These are phyloP conservation scores for Micromussa lordhowensis DNA, from an alignment of 92 coral and sea anemone species.

Conservation along the genomic window DNA sequence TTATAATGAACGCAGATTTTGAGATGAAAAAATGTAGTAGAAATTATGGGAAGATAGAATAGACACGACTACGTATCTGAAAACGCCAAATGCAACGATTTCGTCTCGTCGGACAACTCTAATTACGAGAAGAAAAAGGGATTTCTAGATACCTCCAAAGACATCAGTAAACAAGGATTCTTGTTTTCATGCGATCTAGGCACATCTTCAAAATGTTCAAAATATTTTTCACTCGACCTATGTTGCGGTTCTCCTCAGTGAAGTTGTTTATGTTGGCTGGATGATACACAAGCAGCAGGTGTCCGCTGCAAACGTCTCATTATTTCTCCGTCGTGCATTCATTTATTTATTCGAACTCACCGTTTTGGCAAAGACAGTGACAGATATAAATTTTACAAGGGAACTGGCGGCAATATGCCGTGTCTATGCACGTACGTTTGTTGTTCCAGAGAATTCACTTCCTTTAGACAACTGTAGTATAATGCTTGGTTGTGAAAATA, in stretches of 20 bases:
- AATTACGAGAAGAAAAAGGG: not conserved
- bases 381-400: not conserved
- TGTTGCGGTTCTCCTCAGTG: slow-evolving; percentile 4
- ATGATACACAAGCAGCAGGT: slow-evolving; percentile 17
- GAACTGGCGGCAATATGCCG: not conserved
- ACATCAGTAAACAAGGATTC: not conserved
- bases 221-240: not conserved
- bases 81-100: not conserved
- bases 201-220: slow-evolving; percentile 2
- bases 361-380: slow-evolving; percentile 11
- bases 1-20: not conserved
- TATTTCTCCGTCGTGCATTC: slow-evolving; percentile 1
- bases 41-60: too few species aligned
- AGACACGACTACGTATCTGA: not conserved
- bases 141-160: not conserved
- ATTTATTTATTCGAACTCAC: not conserved
- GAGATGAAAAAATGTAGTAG: not conserved
- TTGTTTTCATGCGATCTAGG: not conserved
- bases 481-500: not conserved
- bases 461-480: not conserved
- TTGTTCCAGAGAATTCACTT: not conserved
- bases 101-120: not conserved
- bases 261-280: slow-evolving; percentile 3
- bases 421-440: not conserved
- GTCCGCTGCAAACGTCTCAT: not conserved